These are phyloP conservation scores for Bungarus multicinctus DNA, from an alignment of 2,113 vertebrate genomes.

Conservation along the genomic window DNA sequence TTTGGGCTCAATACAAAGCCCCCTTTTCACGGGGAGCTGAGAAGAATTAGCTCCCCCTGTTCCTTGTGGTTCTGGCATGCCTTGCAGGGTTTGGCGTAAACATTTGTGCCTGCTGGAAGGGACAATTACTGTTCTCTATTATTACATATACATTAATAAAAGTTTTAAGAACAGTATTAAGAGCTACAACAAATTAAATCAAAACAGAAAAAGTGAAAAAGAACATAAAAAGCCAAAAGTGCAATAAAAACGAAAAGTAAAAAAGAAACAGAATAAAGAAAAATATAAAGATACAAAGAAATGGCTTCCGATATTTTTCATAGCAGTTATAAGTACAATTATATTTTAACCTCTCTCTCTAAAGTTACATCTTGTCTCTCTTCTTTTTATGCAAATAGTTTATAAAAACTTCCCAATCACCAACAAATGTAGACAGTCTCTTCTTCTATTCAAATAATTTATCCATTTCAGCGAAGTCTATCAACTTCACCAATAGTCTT, in stretches of 20 bases:
- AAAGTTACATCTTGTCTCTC: neutral
- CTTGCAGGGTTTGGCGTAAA: neutral
- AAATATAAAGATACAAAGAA: neutral
- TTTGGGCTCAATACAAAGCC: neutral
- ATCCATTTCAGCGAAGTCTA: neutral
- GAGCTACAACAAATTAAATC: neutral
- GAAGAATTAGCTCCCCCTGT: neutral
- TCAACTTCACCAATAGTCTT: neutral
- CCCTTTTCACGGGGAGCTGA: neutral
- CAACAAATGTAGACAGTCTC: neutral
- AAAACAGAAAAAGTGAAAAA: neutral
- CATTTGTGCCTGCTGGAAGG: neutral
- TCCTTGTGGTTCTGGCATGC: neutral
- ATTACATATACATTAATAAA: neutral
- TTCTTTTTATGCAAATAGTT: neutral
- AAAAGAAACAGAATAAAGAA: neutral
- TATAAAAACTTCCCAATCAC: neutral
- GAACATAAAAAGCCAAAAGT: neutral
- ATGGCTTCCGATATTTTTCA: neutral
- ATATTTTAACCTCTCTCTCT: neutral
- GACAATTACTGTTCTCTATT: neutral
- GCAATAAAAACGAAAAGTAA: neutral
- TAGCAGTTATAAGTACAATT: neutral
- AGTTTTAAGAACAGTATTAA: neutral
- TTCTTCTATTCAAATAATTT: neutral